phyloP scores from a whole-genome alignment of 2,113 vertebrate species.

The Cheilinus undulatus region DNA sequence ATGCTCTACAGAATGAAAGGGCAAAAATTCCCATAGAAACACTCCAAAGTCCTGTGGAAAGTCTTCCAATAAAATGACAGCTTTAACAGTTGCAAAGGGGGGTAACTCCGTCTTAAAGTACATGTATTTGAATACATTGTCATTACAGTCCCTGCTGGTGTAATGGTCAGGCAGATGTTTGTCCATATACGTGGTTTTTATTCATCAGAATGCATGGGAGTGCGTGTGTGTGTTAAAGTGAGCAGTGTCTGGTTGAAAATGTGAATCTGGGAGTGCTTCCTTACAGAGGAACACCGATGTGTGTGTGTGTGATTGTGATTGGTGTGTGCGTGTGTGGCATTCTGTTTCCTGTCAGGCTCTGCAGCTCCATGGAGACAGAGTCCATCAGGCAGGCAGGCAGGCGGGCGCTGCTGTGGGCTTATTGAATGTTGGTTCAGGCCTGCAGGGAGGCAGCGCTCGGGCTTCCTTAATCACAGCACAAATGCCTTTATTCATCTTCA shows the following conservation, averaged over 20 bases:
- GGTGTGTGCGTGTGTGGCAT: constrained; percentile 26
- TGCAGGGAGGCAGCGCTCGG: constrained; percentile 61
- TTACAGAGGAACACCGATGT: constrained; percentile 18
- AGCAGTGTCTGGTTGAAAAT: constrained; percentile 13
- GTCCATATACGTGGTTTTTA: too few relatives aligned
- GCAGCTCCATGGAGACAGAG: constrained; percentile 40
- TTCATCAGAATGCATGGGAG: constrained; percentile 7
- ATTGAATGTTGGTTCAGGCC: constrained; percentile 72
- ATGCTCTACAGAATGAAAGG: too few relatives aligned
- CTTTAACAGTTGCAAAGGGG: too few relatives aligned
- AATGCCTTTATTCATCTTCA: constrained; percentile 79
- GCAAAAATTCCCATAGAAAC: too few relatives aligned
- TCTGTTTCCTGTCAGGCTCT: constrained; percentile 69
- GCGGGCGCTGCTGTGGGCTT: constrained; percentile 63
- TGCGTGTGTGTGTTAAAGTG: neutral
- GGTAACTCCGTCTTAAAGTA: too few relatives aligned
- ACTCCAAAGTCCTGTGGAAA: too few relatives aligned
- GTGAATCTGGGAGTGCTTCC: constrained; percentile 28
- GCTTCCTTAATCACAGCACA: constrained; percentile 77
- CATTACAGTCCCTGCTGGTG: too few relatives aligned
- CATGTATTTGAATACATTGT: too few relatives aligned
- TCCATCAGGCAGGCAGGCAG: constrained; percentile 58
- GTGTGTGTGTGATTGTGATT: constrained; percentile 34
- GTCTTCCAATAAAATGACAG: too few relatives aligned
- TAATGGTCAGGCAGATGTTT: too few relatives aligned